Conservation (phyloP, 1,140 invertebrate species). For the Theocolax elegans region DNA sequence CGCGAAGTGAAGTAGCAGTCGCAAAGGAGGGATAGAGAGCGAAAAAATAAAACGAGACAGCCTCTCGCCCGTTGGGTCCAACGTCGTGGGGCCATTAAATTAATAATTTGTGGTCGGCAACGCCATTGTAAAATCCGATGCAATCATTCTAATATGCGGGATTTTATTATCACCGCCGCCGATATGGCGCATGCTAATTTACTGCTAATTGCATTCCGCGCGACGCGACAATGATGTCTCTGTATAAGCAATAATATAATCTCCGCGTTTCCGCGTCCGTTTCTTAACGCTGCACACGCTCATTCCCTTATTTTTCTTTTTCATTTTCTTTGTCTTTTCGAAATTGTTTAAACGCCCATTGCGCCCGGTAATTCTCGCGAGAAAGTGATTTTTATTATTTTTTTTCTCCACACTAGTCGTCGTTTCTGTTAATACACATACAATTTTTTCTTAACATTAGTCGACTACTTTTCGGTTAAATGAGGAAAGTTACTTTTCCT, state of each 20-base stretch:
- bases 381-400: too few species aligned
- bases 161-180: constrained; percentile 65
- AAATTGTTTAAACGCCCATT: too few species aligned
- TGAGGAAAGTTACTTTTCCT: too few species aligned
- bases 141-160: constrained; percentile 67
- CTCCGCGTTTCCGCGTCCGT: constrained; percentile 40
- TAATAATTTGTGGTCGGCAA: constrained; percentile 68
- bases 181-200: constrained; percentile 65
- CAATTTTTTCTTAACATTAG: too few species aligned
- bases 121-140: constrained; percentile 67
- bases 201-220: constrained; percentile 68
- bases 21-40: background rate
- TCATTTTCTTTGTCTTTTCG: too few species aligned
- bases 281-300: constrained; percentile 5
- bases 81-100: constrained; percentile 63
- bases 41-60: constrained; percentile 1
- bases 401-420: too few species aligned
- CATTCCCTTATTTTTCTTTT: constrained; percentile 11
- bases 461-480: too few species aligned
- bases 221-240: constrained; percentile 63
- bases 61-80: background rate
- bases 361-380: too few species aligned
- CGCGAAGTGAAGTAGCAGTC: background rate
- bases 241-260: constrained; percentile 48
- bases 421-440: too few species aligned